Percentiles rank a stretch among this genome's conserved stretches.
phyloP scores from a whole-genome alignment of 30 jellyfish, hydroid and myxozoan genomes.

The Turritopsis dohrnii region DNA sequence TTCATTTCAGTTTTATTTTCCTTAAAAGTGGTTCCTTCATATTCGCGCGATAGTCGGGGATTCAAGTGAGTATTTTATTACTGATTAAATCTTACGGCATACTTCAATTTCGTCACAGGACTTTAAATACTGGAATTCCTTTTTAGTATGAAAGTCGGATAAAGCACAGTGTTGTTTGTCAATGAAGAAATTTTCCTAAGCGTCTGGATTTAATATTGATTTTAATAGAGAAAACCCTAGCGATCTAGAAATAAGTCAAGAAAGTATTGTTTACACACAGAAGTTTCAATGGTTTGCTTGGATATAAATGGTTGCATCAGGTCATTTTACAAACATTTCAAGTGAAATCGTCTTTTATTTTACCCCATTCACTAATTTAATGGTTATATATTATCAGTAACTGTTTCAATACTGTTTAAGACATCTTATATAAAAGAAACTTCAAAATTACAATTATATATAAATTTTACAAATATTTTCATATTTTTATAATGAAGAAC shows the following conservation, averaged over 20 bases:
- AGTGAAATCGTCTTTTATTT: not conserved
- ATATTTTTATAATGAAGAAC: not conserved
- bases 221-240: not conserved
- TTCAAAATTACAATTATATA: no score
- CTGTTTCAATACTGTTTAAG: not conserved
- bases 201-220: not conserved
- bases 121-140: not conserved
- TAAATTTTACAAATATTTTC: no score
- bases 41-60: conserved; percentile 16
- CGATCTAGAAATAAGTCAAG: not conserved
- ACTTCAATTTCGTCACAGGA: not conserved
- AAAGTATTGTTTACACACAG: not conserved
- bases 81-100: not conserved
- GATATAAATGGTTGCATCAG: not conserved
- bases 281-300: not conserved
- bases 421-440: no score
- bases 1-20: conserved; percentile 2
- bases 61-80: conserved; percentile 1
- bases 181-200: not conserved
- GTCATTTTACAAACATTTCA: not conserved
- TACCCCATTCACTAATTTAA: no score
- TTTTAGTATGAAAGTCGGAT: not conserved
- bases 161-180: not conserved
- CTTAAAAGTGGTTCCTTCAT: conserved; percentile 14
- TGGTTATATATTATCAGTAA: not conserved